phyloP scores from a whole-genome alignment of 2,113 vertebrate genomes.

The Pluvianellus socialis region DNA sequence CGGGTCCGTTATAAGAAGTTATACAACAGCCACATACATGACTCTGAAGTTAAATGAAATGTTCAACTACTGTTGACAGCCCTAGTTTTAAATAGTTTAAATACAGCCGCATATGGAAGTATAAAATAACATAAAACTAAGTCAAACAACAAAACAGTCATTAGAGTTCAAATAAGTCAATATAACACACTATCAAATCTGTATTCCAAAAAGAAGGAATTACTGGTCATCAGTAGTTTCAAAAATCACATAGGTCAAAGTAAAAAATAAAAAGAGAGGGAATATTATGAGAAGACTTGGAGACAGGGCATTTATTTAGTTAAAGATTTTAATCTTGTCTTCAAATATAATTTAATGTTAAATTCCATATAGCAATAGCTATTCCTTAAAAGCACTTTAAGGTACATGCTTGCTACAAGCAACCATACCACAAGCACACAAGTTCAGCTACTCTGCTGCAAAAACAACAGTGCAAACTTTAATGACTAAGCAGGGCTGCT shows the following conservation, averaged over 20 bases:
- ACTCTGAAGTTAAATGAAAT: not conserved
- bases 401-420: not conserved
- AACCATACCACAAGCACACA: not conserved
- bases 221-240: not conserved
- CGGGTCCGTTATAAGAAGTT: not conserved
- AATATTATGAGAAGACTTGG: not conserved
- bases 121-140: not conserved
- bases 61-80: not conserved
- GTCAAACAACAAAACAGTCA: not conserved
- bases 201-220: not conserved
- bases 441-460: not conserved
- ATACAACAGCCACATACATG: not conserved
- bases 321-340: not conserved
- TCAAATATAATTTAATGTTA: not conserved
- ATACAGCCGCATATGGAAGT: not conserved
- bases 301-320: not conserved
- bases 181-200: not conserved
- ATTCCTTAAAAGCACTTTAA: not conserved
- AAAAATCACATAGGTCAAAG: not conserved
- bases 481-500: not conserved
- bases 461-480: not conserved
- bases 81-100: not conserved
- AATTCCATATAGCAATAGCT: not conserved
- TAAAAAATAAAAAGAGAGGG: not conserved
- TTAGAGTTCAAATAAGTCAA: not conserved